phyloP scores from a whole-genome alignment of 2,888 invertebrate genomes.

The Lepidochrysops patricia region DNA sequence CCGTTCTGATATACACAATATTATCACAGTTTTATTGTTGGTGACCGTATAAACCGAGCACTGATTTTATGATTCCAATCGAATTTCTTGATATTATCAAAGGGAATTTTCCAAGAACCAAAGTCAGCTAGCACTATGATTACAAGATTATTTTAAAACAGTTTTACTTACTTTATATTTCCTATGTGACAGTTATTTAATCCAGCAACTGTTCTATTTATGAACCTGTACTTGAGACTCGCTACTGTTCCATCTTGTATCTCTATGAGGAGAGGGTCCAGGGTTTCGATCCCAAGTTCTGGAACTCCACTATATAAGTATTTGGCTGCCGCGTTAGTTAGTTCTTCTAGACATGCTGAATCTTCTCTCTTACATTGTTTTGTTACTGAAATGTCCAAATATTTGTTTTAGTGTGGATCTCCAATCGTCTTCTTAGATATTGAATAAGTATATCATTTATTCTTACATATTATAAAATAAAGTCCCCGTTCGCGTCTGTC shows the following conservation, averaged over 20 bases:
- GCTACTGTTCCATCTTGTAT: constrained; percentile 31
- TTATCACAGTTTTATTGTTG: too few species aligned
- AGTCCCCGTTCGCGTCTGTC: too few species aligned
- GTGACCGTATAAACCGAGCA: too few species aligned
- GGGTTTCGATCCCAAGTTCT: constrained; percentile 26
- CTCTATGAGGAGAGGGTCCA: constrained; percentile 34
- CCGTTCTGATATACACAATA: too few species aligned
- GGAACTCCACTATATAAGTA: constrained; percentile 28
- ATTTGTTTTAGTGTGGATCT: too few species aligned
- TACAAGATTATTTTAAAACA: background rate
- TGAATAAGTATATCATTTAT: too few species aligned
- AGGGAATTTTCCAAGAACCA: too few species aligned
- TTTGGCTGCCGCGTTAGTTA: constrained; percentile 22
- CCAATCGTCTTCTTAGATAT: too few species aligned
- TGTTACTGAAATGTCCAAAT: background rate
- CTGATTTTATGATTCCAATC: too few species aligned
- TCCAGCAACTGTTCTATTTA: constrained; percentile 29
- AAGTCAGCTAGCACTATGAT: too few species aligned
- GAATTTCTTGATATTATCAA: too few species aligned
- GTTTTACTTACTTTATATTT: constrained; percentile 32
- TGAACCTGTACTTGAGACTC: constrained; percentile 30
- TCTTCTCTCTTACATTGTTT: constrained; percentile 32
- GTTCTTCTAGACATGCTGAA: constrained; percentile 28
- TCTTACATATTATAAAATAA: too few species aligned
- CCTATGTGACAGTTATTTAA: constrained; percentile 32